Evolutionary conservation across 2,113 vertebrate species (phyloP).

Genomic region (Mesoclemmys tuberculata): DNA sequence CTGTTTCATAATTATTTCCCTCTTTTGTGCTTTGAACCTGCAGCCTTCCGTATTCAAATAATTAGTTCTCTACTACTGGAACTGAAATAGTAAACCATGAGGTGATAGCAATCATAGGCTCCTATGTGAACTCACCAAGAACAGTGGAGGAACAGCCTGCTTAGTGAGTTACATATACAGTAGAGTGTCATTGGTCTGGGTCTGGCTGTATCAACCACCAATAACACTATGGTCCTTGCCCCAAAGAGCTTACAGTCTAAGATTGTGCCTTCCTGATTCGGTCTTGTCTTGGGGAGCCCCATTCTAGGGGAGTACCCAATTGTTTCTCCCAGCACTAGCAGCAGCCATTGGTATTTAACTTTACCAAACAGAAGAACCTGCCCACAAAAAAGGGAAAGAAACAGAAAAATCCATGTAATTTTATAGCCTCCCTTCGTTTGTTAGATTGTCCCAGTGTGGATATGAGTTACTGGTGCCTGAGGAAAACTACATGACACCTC

Average conservation of each 20-base stretch:
- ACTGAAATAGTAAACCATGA: neutral
- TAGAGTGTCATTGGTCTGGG: neutral
- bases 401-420: slow-evolving; percentile 43
- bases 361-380: neutral
- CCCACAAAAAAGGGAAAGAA: slow-evolving; percentile 10
- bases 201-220: neutral
- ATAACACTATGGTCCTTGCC: accelerated
- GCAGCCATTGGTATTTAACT: neutral
- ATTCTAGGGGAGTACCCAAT: too few species aligned
- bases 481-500: slow-evolving; percentile 77
- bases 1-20: neutral
- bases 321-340: neutral
- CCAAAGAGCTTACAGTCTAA: neutral
- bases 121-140: neutral
- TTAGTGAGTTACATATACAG: neutral
- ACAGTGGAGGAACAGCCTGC: neutral
- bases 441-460: slow-evolving; percentile 69
- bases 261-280: accelerated
- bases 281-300: neutral
- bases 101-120: neutral
- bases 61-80: neutral
- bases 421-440: slow-evolving; percentile 42
- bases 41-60: neutral
- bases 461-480: slow-evolving; percentile 77
- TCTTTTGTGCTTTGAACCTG: neutral